phyloP scores from a whole-genome alignment of 2,113 vertebrate species.

The Hippoglossus stenolepis region DNA sequence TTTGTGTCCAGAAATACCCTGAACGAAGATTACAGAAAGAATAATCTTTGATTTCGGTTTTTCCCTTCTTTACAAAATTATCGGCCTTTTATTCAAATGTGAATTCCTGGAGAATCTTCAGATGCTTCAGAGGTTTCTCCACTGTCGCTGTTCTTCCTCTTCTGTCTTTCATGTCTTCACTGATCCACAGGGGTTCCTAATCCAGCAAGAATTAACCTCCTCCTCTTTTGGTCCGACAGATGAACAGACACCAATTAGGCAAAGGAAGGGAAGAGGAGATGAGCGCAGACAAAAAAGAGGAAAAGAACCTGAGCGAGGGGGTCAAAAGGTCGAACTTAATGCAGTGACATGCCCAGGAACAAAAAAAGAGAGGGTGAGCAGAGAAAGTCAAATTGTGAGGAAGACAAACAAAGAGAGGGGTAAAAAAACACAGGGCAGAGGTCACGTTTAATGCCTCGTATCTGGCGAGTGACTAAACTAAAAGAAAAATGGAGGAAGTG shows the following conservation, averaged over 20 bases:
- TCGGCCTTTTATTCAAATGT: too few relatives aligned
- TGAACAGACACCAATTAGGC: conserved; percentile 35
- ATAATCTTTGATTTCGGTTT: background rate
- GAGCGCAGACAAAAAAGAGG: background rate
- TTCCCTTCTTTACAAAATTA: background rate
- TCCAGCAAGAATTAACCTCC: conserved; percentile 49
- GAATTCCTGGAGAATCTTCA: background rate
- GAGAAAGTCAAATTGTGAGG: background rate
- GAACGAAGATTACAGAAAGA: too few relatives aligned
- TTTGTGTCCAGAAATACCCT: too few relatives aligned
- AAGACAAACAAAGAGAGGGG: background rate
- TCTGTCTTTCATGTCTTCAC: conserved; percentile 25
- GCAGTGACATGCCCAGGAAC: background rate
- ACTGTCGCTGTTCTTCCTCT: background rate
- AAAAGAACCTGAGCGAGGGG: conserved; percentile 37
- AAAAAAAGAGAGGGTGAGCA: background rate
- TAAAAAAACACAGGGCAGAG: conserved; percentile 2
- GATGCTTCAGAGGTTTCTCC: background rate
- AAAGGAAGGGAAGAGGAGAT: conserved; percentile 18
- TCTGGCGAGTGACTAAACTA: conserved; percentile 7
- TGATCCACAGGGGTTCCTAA: conserved; percentile 53
- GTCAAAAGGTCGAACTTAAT: conserved; percentile 45
- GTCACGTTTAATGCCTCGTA: conserved; percentile 16
- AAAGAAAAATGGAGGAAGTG: conserved; percentile 15
- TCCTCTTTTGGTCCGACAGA: conserved; percentile 1